Base-by-base conservation (phyloP, 1,140 invertebrate species). In the Aphidius gifuensis region DNA sequence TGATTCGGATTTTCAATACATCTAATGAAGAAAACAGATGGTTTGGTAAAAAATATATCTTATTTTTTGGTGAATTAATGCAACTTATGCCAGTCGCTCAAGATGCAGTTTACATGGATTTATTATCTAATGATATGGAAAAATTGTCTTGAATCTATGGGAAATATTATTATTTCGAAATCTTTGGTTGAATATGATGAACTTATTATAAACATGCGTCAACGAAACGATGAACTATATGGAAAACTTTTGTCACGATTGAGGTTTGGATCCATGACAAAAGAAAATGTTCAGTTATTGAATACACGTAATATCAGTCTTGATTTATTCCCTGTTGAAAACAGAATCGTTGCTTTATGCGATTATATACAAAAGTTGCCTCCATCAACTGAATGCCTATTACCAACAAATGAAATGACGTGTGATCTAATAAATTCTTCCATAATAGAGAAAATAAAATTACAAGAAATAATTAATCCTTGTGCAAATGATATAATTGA, bases 71-170 rank as follows among this genome's bases (percentile, higher is more conserved):
- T 5, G 72, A 76, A 61, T 68, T 74, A 50, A 60, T 74, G n/a
- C 74, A 76, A 68, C 62, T 77, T 42, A 72, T 71, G 11, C 70
- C 72, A 9, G 69, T 76, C n/a, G 60, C 61, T 38, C 70, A 68
- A n/a, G n/a, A n/a, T n/a, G n/a, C n/a, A n/a, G n/a, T n/a, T n/a
- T n/a, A n/a, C n/a, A n/a, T n/a, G n/a, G n/a, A n/a, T n/a, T n/a
- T n/a, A n/a, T n/a, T n/a, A n/a, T n/a, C n/a, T n/a, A n/a, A n/a
- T n/a, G n/a, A n/a, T n/a, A n/a, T n/a, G n/a, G n/a, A n/a, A n/a
- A n/a, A n/a, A n/a, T n/a, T n/a, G n/a, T n/a, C n/a, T n/a, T n/a
- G n/a, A n/a, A n/a, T n/a, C n/a, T n/a, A n/a, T n/a, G n/a, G n/a
- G n/a, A n/a, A n/a, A n/a, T n/a, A n/a, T n/a, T n/a, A n/a, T n/a